Conservation (phyloP, 2,888 invertebrate species). For the Graphium colonna region DNA sequence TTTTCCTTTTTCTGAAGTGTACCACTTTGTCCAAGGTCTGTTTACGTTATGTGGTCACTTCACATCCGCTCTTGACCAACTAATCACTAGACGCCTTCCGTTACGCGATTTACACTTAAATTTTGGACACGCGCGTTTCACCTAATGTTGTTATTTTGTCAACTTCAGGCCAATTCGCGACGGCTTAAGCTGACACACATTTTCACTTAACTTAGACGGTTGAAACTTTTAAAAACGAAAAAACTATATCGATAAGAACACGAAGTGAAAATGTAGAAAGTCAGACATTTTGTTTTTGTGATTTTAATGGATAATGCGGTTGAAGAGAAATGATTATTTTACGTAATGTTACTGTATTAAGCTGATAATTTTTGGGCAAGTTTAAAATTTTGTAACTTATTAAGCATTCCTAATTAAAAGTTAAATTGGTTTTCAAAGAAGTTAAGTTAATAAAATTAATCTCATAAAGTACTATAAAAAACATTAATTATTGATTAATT, state of each 20-base stretch:
- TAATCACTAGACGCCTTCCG: conserved; percentile 62
- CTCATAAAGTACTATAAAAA: too few relatives aligned
- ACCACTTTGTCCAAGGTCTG: conserved; percentile 5
- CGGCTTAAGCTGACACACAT: conserved; percentile 38
- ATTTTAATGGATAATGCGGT: neutral
- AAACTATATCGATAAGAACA: too few relatives aligned
- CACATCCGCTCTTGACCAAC: conserved; percentile 69
- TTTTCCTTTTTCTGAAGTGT: neutral
- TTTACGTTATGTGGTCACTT: conserved; percentile 39
- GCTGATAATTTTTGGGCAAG: too few relatives aligned
- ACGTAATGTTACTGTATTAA: too few relatives aligned
- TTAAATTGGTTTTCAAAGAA: too few relatives aligned
- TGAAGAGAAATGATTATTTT: too few relatives aligned
- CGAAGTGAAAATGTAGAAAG: neutral
- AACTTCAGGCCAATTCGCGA: conserved; percentile 65
- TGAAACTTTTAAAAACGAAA: neutral
- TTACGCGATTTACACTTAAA: conserved; percentile 68
- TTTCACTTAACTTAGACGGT: conserved; percentile 30
- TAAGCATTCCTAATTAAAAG: too few relatives aligned
- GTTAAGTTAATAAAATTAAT: too few relatives aligned
- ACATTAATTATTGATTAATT: too few relatives aligned
- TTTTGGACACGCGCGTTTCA: conserved; percentile 52
- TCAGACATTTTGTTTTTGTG: too few relatives aligned
- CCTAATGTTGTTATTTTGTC: conserved; percentile 49
- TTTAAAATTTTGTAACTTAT: too few relatives aligned